Conservation (phyloP, 92 coral and sea anemone genomes). For the Parazoanthus swiftii region DNA sequence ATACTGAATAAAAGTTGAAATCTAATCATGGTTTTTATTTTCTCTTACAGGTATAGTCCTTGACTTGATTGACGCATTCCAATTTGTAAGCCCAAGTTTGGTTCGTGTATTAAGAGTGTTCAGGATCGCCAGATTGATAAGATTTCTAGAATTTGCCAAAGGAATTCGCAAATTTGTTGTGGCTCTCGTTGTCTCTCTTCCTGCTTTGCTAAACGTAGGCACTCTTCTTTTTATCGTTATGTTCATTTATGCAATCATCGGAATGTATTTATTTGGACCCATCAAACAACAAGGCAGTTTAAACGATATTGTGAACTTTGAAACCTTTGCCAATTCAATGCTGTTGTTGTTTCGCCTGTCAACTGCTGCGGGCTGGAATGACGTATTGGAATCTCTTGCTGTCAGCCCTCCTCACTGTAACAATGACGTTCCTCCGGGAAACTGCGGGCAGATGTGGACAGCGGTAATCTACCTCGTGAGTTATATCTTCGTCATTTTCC, state of each 20-base stretch:
- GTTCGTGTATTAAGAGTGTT: constrained; percentile 91
- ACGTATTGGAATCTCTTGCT: constrained; percentile 72
- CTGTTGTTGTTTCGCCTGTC: constrained; percentile 84
- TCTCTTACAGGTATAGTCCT: constrained; percentile 59
- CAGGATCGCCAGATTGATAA: constrained; percentile 83
- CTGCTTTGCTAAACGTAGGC: constrained; percentile 90
- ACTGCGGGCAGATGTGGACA: constrained; percentile 79
- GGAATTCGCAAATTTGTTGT: constrained; percentile 88
- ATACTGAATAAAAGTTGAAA: too few relatives aligned
- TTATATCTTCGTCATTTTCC: constrained; percentile 73
- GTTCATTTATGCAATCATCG: constrained; percentile 89
- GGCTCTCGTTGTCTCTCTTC: constrained; percentile 87
- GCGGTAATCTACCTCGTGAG: constrained; percentile 74
- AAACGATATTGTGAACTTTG: constrained; percentile 87
- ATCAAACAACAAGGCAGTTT: constrained; percentile 79
- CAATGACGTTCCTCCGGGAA: constrained; percentile 67
- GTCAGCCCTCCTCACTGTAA: constrained; percentile 87
- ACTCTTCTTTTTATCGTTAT: constrained; percentile 85
- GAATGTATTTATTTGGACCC: constrained; percentile 88
- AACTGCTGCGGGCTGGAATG: constrained; percentile 95
- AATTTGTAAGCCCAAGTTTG: constrained; percentile 80
- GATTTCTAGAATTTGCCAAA: constrained; percentile 88
- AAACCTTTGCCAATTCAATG: constrained; percentile 82
- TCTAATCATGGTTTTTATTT: neutral
- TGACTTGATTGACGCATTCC: constrained; percentile 58